Evolutionary conservation across 2,113 vertebrate genomes (phyloP), one percentile per base, ranked within the genome.

Genomic region (Nycticebus coucang): DNA sequence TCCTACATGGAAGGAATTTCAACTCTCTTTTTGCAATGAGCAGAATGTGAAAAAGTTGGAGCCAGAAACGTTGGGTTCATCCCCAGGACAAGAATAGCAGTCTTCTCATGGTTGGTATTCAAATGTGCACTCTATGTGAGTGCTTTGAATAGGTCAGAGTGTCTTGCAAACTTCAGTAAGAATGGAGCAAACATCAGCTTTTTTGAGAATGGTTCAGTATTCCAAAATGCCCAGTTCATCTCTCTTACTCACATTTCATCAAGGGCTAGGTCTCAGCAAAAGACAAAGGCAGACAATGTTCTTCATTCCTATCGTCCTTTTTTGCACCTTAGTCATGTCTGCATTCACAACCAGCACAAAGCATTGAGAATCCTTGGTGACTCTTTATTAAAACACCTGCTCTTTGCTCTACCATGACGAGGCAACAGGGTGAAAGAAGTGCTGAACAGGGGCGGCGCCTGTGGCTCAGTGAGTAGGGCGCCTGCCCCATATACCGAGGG

Each of bases 1-100:
- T 26, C 41, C 72, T 64, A 26, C 64, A 95, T 75, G 66, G 83
- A 87, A 37, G 68, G 33, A 82, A 88, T 91, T 92, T 95, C 45
- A 59, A 50, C 50, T 53, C 26, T 68, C 28, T 93, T 79, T 79
- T 82, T 78, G 19, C 75, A 68, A 45, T 14, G 53, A 89, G 30
- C 74, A 83, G 50, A 93, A 82, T 74, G 57, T 89, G 91, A 79
- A 94, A 83, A 45, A 91, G 12, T 0, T 5, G n/a, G 59, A 95
- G 21, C 7, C 28, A 66, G 83, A 93, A 95, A 71, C 33, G 15
- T 28, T 83, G 68, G 11, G 9, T 64, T 69, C 19, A 55, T 79
- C 50, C 83, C 53, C 28, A 35, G 60, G 84, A 80, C 22, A 89
- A 68, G 72, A 79, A 80, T 60, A 94, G 57, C 60, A 86, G 41